Evolutionary conservation across 2,113 vertebrate species (phyloP), one percentile per base, ranked within the genome.

Genomic region (crab-eating macaque (Macaca fascicularis)): DNA sequence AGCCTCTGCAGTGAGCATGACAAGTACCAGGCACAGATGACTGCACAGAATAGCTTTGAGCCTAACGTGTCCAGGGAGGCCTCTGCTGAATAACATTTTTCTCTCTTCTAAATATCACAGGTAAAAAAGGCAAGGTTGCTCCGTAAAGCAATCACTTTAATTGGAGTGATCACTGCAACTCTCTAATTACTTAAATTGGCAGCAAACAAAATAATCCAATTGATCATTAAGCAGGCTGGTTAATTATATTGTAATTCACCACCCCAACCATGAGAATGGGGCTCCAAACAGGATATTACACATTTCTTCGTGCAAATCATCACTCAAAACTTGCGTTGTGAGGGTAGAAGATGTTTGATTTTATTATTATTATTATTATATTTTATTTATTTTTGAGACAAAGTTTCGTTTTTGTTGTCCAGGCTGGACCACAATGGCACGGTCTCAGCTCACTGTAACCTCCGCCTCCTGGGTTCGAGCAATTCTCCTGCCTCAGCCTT

Each of bases 101-200:
- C 84, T 79, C 9, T n/a, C 32, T 76, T 48, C 43, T 64, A 90
- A 97, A 87, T 84, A 89, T 67, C n/a, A 32, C 5, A 96, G 86
- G 93, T 96, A 90, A 25, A 82, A 59, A 80, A 13, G 20, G 90
- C 95, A 74, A 82, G 90, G 94, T 85, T 61, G 35, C 16, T 25
- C 20, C 69, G 14, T 45, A 93, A 96, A 98, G 94, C 94, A 97
- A 91, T 55, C 13, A 45, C 27, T 97, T 76, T 94, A 69, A 97
- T 97, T 89, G 78, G 64, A 97, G 96, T 79, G 87, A 97, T 79
- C 25, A 70, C 45, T 85, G 1, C n/a, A 94, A 80, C 74, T 25
- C 30, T 97, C 61, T 96, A 97, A 98, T 98, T 98, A 97, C 96
- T 92, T 97, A 38, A 97, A 97, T 97, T 98, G 89, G 69, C 87